A percentile compares a stretch with the other conserved stretches of the same genome.
Evolutionary conservation across 2,888 invertebrate genomes (phyloP).

Genomic region (Himalopsyche anomala): DNA sequence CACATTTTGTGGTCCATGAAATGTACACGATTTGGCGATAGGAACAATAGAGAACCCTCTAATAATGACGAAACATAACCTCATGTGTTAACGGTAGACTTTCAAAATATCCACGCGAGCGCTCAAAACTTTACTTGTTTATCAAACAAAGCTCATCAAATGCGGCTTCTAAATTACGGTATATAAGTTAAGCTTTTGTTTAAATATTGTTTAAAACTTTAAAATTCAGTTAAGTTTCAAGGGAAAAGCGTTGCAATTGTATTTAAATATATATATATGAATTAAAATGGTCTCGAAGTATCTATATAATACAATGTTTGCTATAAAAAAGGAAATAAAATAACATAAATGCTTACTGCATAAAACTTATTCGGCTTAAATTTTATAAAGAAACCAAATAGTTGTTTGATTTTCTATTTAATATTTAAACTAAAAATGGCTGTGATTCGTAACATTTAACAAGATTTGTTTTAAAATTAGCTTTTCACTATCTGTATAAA

Average conservation of each 20-base stretch:
- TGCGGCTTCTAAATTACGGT: conserved; percentile 26
- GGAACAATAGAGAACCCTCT: background rate
- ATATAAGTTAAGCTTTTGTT: conserved; percentile 20
- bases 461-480: too few species aligned
- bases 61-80: conserved; percentile 30
- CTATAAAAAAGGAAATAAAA: too few species aligned
- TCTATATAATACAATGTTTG: background rate
- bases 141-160: conserved; percentile 34
- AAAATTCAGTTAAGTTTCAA: background rate
- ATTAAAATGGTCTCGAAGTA: background rate
- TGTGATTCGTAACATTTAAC: too few species aligned
- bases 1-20: background rate
- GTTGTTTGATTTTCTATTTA: too few species aligned
- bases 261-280: background rate
- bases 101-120: conserved; percentile 30
- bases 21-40: background rate
- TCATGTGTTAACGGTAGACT: conserved; percentile 30
- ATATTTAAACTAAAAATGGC: too few species aligned
- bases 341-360: too few species aligned
- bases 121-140: conserved; percentile 28
- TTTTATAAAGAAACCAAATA: too few species aligned
- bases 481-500: too few species aligned
- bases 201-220: conserved; percentile 11
- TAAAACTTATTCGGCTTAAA: too few species aligned
- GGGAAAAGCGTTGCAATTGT: background rate